Conservation (phyloP, 2,797 vertebrate species). For the Microctenopoma stevenorrisi region DNA sequence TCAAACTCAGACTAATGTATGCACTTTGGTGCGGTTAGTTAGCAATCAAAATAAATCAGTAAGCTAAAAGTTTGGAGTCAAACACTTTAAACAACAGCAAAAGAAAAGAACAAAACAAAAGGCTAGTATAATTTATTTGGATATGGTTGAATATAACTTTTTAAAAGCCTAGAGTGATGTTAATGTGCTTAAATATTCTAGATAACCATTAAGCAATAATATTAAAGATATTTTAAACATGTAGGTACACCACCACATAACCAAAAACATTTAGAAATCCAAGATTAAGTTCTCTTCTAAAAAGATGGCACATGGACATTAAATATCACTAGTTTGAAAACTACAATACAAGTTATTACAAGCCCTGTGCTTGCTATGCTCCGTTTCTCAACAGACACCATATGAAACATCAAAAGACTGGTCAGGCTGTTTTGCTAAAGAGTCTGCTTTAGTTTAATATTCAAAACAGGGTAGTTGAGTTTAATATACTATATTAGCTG, state of each 20-base stretch:
- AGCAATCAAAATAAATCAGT: not conserved
- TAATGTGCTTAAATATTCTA: too few relatives aligned
- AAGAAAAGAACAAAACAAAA: not conserved
- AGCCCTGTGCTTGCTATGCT: not conserved
- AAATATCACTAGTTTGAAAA: not conserved
- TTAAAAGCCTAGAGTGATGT: not conserved
- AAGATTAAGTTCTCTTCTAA: not conserved
- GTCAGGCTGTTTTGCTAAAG: too few relatives aligned
- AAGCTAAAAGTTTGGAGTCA: not conserved
- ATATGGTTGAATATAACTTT: not conserved
- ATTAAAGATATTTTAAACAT: not conserved
- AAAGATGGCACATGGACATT: not conserved
- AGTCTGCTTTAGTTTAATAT: not conserved
- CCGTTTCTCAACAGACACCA: not conserved
- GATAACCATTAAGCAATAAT: not conserved
- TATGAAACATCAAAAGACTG: not conserved
- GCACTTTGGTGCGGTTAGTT: not conserved
- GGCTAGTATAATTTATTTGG: not conserved
- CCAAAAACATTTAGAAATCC: not conserved
- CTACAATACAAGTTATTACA: not conserved
- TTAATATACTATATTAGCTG: conserved; percentile 1
- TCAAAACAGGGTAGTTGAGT: not conserved
- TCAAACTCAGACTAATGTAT: not conserved
- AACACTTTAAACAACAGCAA: not conserved
- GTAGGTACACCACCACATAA: not conserved